Conservation (phyloP, 2,888 invertebrate genomes). For the Orthonevra nobilis region DNA sequence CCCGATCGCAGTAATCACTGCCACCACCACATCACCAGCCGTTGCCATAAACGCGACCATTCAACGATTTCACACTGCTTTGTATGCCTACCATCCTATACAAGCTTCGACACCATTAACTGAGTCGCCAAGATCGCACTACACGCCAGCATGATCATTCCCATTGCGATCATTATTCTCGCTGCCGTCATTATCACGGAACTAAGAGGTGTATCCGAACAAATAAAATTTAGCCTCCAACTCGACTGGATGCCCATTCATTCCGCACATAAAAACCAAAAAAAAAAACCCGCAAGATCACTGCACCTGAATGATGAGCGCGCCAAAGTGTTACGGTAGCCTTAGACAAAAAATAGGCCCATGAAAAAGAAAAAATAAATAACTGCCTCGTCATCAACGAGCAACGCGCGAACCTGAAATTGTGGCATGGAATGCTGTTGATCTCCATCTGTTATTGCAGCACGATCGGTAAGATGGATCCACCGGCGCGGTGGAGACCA, state of each 20-base stretch:
- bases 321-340: conserved; percentile 63
- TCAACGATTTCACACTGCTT: conserved; percentile 21
- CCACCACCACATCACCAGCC: too few relatives aligned
- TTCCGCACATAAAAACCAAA: conserved; percentile 27
- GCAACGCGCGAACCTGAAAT: conserved; percentile 47
- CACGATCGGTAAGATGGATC: conserved; percentile 9
- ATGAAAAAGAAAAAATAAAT: conserved; percentile 14
- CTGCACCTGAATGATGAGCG: conserved; percentile 9
- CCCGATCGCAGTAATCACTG: too few relatives aligned
- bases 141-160: conserved; percentile 23
- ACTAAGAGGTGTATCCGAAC: conserved; percentile 15
- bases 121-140: conserved; percentile 7
- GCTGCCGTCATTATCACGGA: conserved; percentile 20
- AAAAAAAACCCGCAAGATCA: conserved; percentile 36
- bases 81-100: conserved; percentile 13
- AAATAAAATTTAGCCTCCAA: conserved; percentile 13
- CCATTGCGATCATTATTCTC: conserved; percentile 1
- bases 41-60: too few relatives aligned
- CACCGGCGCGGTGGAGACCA: too few relatives aligned
- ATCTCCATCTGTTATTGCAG: conserved; percentile 48
- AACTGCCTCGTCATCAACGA: conserved; percentile 40
- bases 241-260: conserved; percentile 24
- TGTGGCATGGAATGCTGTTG: conserved; percentile 56
- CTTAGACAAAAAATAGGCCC: conserved; percentile 21
- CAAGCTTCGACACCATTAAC: conserved; percentile 17